Evolutionary conservation across 37 sponge, comb jelly and placozoan species (phyloP), one percentile per base, ranked within the genome.

Genomic region (Beroe forskalii): DNA sequence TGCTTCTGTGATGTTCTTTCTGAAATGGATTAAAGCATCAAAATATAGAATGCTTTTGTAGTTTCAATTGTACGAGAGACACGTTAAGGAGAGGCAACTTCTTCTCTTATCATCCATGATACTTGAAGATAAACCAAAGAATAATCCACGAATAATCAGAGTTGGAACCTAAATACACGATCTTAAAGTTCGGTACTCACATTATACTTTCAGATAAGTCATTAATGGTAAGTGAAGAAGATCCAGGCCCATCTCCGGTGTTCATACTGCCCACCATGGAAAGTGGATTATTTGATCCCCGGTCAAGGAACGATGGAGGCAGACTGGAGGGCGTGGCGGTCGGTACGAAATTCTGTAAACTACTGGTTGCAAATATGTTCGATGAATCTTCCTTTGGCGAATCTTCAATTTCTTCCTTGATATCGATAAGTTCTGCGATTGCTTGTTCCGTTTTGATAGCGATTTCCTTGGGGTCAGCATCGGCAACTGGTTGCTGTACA

Each of bases 281-380:
- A 9, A 80, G 35, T 8, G 86, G 86, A 43, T 80, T 80, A 6
- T 30, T 30, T 0, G 86, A 32, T 42, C 86, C 86, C 8, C 86
- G 86, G 86, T 80, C 86, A 6, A 80, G 86, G 86, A 80, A 80
- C 4, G 86, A 80, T 32, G 86, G 86, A 40, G 86, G 86, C n/a
- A 80, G 40, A 80, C 55, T n/a, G n/a, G 86, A 80, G 44, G 86
- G 86, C 3, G 86, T 80, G 28, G 86, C 86, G 40, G 86, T 80
- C 14, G 86, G 86, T 22, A 80, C 55, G 35, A 80, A 80, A 48
- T 80, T 80, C 55, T 80, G 86, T 41, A 43, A 20, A 35, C 55
- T 37, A 3, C 0, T 37, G 4, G 19, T 80, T 12, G 12, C 55
- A 12, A 12, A 48, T 12, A 12, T 17, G 6, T 17, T 6, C 55